Evolutionary conservation across 2,113 vertebrate species (phyloP), one percentile per base, ranked within the genome.

Genomic region (Emydocephalus ijimae): DNA sequence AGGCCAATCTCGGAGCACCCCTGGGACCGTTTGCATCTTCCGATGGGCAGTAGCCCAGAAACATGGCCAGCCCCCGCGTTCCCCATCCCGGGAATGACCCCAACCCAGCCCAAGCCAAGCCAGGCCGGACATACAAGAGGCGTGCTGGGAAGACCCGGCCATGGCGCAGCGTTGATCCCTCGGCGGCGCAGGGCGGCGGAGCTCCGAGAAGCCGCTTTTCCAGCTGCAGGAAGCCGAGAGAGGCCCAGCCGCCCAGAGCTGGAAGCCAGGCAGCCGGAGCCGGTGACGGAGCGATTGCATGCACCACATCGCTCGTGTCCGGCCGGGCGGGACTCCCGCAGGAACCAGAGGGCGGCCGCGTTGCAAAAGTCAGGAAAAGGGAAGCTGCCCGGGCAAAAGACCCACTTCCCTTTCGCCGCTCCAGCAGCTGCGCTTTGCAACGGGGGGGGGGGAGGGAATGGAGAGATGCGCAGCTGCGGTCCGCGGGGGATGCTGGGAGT

Each of bases 251-350:
- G 10, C 43, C 26, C 39, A 11, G 7, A 54, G 5, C 34, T 14
- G 11, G 1, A 3, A 85, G 20, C 10, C 6, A 1, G 12, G 1
- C 3, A 64, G 55, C 15, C 64, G 24, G 39, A 34, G 81, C 50
- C 11, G 56, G 85, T 3, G 8, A 1, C 59, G 18, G 4, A 90
- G 50, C 4, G 29, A 34, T 1, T 1, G 88, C 48, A 48, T 1
- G 48, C 55, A 45, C 91, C 92, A 85, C 94, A 96, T 95, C 0
- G 64, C 45, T 93, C 94, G 93, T 94, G 3, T 12, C 93, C 57
- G 14, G 24, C 5, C 8, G 24, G 14, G 6, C 14, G 3, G 4
- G 4, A 1, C 34, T 11, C 8, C 3, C 1, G 50, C 34, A 20
- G 8, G 11, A 39, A 43, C 4, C 0, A 0, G 23, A 10, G 1